A percentile compares a stretch with the other conserved stretches of the same genome.
Conservation (phyloP, 2,888 invertebrate genomes). For the Dolichopus griseipennis region DNA sequence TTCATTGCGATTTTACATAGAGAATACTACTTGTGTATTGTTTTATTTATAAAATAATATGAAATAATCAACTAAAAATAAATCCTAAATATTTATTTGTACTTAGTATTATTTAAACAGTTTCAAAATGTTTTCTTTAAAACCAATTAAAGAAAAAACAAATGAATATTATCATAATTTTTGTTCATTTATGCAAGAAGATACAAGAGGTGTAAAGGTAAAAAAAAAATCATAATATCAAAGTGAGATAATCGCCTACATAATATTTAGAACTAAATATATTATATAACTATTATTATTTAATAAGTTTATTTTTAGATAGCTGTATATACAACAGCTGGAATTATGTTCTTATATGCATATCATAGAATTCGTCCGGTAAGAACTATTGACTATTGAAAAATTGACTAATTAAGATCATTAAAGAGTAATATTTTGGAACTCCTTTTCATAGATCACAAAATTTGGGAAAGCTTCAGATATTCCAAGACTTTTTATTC, state of each 20-base stretch:
- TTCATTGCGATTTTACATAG: background rate
- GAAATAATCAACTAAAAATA: background rate
- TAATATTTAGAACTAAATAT: background rate
- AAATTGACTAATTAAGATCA: background rate
- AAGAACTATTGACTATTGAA: background rate
- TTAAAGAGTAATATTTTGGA: background rate
- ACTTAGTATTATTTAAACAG: too few relatives aligned
- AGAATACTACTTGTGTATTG: background rate
- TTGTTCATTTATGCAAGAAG: constrained; percentile 18
- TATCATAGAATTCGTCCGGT: constrained; percentile 19
- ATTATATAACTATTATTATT: constrained; percentile 6
- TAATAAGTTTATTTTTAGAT: constrained; percentile 16
- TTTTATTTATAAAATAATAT: background rate
- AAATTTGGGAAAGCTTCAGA: constrained; percentile 53
- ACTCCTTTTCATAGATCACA: constrained; percentile 46
- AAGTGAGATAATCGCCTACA: background rate
- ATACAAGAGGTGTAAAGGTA: constrained; percentile 20
- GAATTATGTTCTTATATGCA: constrained; percentile 18
- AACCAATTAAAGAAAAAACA: background rate
- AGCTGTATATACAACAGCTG: constrained; percentile 18
- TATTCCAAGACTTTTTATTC: constrained; percentile 51
- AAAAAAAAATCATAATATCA: too few relatives aligned
- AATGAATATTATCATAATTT: constrained; percentile 14
- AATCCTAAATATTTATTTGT: background rate
- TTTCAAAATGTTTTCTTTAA: too few relatives aligned